Percentiles rank a stretch among this genome's conserved stretches.
Conservation (phyloP, 2,888 invertebrate genomes). For the Drosophila borealis region DNA sequence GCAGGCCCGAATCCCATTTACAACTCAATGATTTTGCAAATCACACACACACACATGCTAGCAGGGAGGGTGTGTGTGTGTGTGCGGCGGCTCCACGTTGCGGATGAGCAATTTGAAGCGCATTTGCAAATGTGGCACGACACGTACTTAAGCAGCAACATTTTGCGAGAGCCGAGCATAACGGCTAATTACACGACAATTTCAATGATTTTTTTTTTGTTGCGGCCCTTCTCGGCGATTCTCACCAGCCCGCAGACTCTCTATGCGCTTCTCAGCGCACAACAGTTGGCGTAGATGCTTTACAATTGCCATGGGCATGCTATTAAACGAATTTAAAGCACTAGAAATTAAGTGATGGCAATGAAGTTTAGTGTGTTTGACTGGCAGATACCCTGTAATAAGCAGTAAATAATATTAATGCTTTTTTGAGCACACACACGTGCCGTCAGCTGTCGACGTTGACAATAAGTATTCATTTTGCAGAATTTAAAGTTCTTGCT, state of each 20-base stretch:
- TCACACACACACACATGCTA: slow-evolving; percentile 37
- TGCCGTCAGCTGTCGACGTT: too few relatives aligned
- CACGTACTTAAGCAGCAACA: slow-evolving; percentile 64
- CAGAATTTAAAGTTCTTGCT: background rate
- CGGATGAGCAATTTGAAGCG: slow-evolving; percentile 61
- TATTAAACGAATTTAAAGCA: slow-evolving; percentile 27
- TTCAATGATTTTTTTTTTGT: slow-evolving; percentile 46
- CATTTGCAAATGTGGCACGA: slow-evolving; percentile 64
- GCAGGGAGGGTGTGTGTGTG: background rate
- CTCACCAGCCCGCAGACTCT: slow-evolving; percentile 7
- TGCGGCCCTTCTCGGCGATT: slow-evolving; percentile 12
- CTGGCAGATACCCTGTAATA: background rate
- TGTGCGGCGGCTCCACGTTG: slow-evolving; percentile 17
- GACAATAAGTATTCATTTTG: background rate
- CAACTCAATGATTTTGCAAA: slow-evolving; percentile 67
- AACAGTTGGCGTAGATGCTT: slow-evolving; percentile 40
- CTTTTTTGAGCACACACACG: too few relatives aligned
- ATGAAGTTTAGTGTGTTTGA: background rate
- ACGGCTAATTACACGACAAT: slow-evolving; percentile 57
- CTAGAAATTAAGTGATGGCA: background rate
- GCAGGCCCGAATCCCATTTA: slow-evolving; percentile 63
- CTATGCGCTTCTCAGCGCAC: slow-evolving; percentile 26
- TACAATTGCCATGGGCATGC: slow-evolving; percentile 21
- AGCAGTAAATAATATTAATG: background rate
- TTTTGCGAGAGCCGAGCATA: slow-evolving; percentile 42